These are phyloP conservation scores for Ceratosolen solmsi DNA, from an alignment of 1,140 invertebrate species.

Conservation along the genomic window DNA sequence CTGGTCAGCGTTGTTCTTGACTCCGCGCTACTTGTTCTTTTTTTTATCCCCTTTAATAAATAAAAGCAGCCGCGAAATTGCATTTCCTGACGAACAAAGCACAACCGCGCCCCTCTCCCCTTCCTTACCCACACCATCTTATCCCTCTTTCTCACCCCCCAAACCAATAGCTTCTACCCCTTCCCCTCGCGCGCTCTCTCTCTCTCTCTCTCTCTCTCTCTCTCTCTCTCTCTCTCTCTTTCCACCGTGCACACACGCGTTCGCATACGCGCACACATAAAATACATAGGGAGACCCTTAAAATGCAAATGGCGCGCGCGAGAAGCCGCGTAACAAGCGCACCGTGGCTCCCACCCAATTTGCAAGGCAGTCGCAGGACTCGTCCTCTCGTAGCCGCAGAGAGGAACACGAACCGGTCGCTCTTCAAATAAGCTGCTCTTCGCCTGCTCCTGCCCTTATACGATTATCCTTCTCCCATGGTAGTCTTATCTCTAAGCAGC, in stretches of 20 bases:
- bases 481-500: slow-evolving; percentile 14
- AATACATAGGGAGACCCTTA: slow-evolving; percentile 42
- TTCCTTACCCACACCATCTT: not conserved
- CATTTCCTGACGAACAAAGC: slow-evolving; percentile 33
- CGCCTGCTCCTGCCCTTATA: slow-evolving; percentile 21
- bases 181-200: not conserved
- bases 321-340: slow-evolving; percentile 44
- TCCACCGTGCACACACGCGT: not conserved
- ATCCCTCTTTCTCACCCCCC: not conserved
- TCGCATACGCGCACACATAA: not conserved
- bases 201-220: too few species aligned
- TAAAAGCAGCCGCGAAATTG: slow-evolving; percentile 46
- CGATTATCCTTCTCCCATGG: not conserved
- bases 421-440: not conserved
- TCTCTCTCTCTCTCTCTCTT: not conserved
- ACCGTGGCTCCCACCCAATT: slow-evolving; percentile 44
- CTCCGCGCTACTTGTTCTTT: not conserved
- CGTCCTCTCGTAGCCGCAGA: not conserved
- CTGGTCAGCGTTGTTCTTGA: slow-evolving; percentile 8
- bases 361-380: slow-evolving; percentile 32
- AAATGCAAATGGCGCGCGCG: slow-evolving; percentile 48
- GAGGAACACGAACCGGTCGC: slow-evolving; percentile 41
- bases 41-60: slow-evolving; percentile 40
- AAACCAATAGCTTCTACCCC: not conserved
- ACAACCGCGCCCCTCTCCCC: not conserved